A percentile compares a stretch with the other conserved stretches of the same genome.
Conservation (phyloP, 2,113 vertebrate species). For the Dasyurus viverrinus region DNA sequence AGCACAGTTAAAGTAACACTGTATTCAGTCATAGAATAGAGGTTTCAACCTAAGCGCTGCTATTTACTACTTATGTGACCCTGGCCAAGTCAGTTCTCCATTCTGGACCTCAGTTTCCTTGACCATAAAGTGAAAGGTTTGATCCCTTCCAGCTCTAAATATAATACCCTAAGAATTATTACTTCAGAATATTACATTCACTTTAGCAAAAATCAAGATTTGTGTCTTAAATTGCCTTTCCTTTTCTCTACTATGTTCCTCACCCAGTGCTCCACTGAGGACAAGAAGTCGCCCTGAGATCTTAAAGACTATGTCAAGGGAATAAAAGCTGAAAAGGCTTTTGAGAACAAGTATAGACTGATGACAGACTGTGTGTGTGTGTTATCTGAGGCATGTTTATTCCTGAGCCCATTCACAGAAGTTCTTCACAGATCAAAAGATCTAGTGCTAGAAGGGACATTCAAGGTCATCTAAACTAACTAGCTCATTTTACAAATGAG, state of each 20-base stretch:
- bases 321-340: background rate
- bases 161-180: background rate
- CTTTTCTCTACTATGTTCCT: background rate
- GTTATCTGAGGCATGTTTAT: background rate
- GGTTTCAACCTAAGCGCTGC: background rate
- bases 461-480: background rate
- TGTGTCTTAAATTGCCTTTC: background rate
- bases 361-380: background rate
- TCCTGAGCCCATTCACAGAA: background rate
- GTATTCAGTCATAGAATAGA: background rate
- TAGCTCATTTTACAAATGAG: background rate
- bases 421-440: background rate
- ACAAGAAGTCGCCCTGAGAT: background rate
- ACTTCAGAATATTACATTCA: background rate
- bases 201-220: background rate
- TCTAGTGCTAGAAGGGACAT: background rate
- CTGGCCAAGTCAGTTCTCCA: background rate
- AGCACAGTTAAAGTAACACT: background rate
- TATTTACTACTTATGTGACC: background rate
- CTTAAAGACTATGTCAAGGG: background rate
- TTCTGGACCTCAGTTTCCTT: background rate
- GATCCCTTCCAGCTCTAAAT: background rate
- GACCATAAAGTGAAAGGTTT: background rate
- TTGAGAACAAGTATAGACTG: background rate
- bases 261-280: background rate